Evolutionary conservation across 2,797 vertebrate genomes (phyloP), one percentile per base, ranked within the genome.

Genomic region (Enteromius anoplus): DNA sequence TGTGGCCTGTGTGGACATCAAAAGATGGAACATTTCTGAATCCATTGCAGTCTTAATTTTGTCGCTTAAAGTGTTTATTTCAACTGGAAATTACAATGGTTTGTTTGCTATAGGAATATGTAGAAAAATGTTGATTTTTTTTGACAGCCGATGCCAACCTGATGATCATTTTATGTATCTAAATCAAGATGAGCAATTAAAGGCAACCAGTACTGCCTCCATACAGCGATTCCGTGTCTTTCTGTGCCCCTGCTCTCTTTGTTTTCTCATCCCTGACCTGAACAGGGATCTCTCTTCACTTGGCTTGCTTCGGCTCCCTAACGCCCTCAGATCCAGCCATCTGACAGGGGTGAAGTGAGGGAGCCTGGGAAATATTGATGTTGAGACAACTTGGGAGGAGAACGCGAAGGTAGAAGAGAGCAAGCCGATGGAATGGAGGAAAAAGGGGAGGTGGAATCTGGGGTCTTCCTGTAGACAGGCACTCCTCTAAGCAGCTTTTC

Each of bases 401-500:
- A n/a, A 64, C 65, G 47, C 58, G 5, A 37, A 55, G 62, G 37
- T 15, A 77, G 17, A 70, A 72, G 79, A 62, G 62, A 73, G 84
- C 49, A 45, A 73, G 42, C 26, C 32, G 29, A 60, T 79, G 37
- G 70, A 66, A 53, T 51, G 42, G 64, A 60, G 72, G 71, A 55
- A 64, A 19, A 11, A 29, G 32, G 47, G 84, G 42, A 79, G 83
- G 87, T 66, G 84, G 45, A 66, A 8, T 42, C 4, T 26, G 69
- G 71, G 90, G 89, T 89, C 92, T 75, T 92, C 92, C 91, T 90
- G 89, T 89, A 93, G 93, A 94, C 92, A 91, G 88, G 87, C 91
- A 92, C 91, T 94, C 90, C 83, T 94, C 92, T 94, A 95, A 95
- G 94, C 94, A 93, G 94, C 93, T 95, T 94, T 82, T 94, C 92